These are phyloP conservation scores for Eulithis testata DNA, from an alignment of 2,888 invertebrate species.

Conservation along the genomic window DNA sequence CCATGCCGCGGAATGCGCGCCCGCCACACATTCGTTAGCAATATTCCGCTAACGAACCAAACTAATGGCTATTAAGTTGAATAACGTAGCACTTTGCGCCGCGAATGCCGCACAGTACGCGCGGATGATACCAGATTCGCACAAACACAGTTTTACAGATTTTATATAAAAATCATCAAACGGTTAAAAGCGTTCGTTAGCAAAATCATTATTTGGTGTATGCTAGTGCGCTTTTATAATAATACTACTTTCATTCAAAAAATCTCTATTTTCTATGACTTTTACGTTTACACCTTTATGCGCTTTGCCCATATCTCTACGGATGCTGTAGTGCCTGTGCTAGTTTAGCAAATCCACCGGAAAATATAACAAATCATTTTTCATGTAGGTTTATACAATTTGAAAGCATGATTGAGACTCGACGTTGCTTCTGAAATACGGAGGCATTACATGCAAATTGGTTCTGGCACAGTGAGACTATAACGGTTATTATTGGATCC, in stretches of 20 bases:
- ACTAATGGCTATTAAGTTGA: constrained; percentile 83
- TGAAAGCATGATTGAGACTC: constrained; percentile 19
- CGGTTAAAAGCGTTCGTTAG: constrained; percentile 26
- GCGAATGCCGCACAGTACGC: constrained; percentile 61
- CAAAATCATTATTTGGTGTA: constrained; percentile 18
- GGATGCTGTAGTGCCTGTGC: neutral
- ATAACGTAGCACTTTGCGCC: constrained; percentile 79
- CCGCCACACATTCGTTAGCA: constrained; percentile 80
- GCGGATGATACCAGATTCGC: constrained; percentile 58
- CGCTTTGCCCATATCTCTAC: no score
- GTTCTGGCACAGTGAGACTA: constrained; percentile 29
- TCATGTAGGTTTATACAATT: neutral
- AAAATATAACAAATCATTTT: neutral
- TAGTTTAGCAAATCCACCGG: neutral
- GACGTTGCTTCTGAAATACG: constrained; percentile 33
- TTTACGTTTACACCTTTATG: no score
- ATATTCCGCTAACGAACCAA: constrained; percentile 83
- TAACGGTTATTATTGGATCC: constrained; percentile 26
- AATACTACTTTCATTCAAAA: neutral
- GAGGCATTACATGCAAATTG: constrained; percentile 40
- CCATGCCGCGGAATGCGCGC: constrained; percentile 54
- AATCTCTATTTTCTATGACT: no score
- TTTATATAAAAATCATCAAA: constrained; percentile 34
- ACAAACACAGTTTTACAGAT: constrained; percentile 45
- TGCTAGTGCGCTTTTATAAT: neutral